Evolutionary conservation across 2,888 invertebrate genomes (phyloP), one percentile per base, ranked within the genome.

Genomic region (Acanthoscelides obtectus): DNA sequence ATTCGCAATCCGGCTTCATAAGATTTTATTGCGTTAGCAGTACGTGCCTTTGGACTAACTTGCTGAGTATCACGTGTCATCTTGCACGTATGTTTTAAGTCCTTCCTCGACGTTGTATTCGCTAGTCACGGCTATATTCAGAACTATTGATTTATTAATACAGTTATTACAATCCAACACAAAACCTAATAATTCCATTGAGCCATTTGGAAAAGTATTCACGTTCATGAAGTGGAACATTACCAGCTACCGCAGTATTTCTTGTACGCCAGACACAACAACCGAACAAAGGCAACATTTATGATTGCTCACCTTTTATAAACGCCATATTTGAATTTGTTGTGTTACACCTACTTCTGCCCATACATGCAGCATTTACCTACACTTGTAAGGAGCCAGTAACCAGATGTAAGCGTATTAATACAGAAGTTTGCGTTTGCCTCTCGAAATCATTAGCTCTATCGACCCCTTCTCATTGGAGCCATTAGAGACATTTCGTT

Each of bases 301-400:
- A 66, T 66, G 20, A 21, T 66, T 66, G 66, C 66, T 66, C 66
- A 66, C 20, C 20, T 66, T 66, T 66, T 66, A 66, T 22, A 66
- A 21, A 22, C 20, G 22, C 66, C 19, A 22, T 66, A 22, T 66
- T 21, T 66, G 20, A 66, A 21, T 66, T 22, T 22, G 66, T 22
- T 66, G 66, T 66, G 66, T 66, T 66, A 17, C 66, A 66, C 66
- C 66, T 66, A 66, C 66, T 21, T 4, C 20, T 66, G 66, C 22
- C 66, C 20, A 45, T 45, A 45, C 45, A 25, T 8, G 25, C 25
- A 45, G 45, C 45, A 45, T 45, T 45, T 45, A 17, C 45, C 45
- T 45, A 45, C 45, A 45, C 45, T 45, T 45, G 8, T 45, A 45
- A 4, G 45, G 17, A 17, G 17, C 12, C 45, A 45, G 17, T 17